Evolutionary conservation across 1,140 invertebrate genomes (phyloP).

Genomic region (Hormaphis cornu): DNA sequence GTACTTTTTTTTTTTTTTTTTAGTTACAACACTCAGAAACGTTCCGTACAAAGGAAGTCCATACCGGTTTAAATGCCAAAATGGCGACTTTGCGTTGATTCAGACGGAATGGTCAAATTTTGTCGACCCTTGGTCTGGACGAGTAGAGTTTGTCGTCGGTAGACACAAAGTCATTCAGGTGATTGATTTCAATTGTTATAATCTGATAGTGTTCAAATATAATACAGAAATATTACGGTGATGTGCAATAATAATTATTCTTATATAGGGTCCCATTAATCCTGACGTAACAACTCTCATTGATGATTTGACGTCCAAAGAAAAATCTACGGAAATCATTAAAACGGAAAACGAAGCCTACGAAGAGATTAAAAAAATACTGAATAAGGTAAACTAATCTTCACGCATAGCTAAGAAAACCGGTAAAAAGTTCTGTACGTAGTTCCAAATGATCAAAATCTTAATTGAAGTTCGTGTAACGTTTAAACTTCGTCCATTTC

Average conservation of each 20-base stretch:
- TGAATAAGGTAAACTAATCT: neutral
- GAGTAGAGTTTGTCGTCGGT: slow-evolving; percentile 83
- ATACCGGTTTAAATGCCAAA: slow-evolving; percentile 68
- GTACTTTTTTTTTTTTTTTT: neutral
- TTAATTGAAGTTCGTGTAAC: no score
- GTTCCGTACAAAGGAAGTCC: slow-evolving; percentile 59
- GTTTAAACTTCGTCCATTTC: no score
- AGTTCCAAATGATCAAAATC: no score
- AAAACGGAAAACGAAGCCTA: neutral
- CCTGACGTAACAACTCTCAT: slow-evolving; percentile 54
- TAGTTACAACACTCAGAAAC: neutral
- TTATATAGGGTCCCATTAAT: slow-evolving; percentile 56
- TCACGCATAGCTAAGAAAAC: no score
- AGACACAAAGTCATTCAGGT: slow-evolving; percentile 75
- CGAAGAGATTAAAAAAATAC: neutral
- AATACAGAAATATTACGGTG: no score
- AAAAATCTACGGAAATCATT: neutral
- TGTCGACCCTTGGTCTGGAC: slow-evolving; percentile 84
- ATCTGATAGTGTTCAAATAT: no score
- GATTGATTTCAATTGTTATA: slow-evolving; percentile 28
- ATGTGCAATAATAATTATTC: no score
- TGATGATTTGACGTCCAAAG: slow-evolving; percentile 36
- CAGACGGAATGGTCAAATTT: slow-evolving; percentile 91
- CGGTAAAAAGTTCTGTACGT: no score
- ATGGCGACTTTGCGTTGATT: slow-evolving; percentile 68